Percentiles rank a stretch among this genome's conserved stretches.
Evolutionary conservation across 2,113 vertebrate genomes (phyloP).

Genomic region (Macquaria australasica): DNA sequence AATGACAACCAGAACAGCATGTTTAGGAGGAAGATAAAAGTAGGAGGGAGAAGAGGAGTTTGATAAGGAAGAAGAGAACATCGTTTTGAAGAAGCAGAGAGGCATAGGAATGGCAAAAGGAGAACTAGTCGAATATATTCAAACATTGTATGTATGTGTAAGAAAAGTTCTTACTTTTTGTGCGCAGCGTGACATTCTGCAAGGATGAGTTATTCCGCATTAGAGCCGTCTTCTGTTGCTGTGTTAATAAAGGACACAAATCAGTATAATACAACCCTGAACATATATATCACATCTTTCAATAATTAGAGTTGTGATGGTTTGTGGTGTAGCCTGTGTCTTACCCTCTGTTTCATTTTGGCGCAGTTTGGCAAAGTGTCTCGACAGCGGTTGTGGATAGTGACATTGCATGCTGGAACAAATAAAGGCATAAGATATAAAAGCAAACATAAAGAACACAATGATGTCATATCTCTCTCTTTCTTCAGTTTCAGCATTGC

Average conservation of each 20-base stretch:
- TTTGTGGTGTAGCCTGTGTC: constrained; percentile 18
- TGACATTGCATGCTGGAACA: constrained; percentile 91
- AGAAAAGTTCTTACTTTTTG: constrained; percentile 86
- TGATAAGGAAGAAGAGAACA: background rate
- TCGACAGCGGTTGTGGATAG: constrained; percentile 96
- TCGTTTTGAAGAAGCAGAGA: background rate
- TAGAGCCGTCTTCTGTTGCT: constrained; percentile 92
- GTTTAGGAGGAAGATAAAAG: background rate
- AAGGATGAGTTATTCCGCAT: constrained; percentile 89
- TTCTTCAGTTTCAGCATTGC: background rate
- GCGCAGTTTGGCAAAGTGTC: constrained; percentile 93
- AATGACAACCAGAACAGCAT: background rate
- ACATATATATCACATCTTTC: background rate
- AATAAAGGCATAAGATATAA: constrained; percentile 22
- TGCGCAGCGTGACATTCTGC: constrained; percentile 89
- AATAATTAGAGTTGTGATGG: background rate
- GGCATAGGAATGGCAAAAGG: background rate
- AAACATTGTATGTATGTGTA: background rate
- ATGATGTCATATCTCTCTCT: background rate
- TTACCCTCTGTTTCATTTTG: constrained; percentile 97
- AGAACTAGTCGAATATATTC: background rate
- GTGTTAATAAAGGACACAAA: constrained; percentile 44
- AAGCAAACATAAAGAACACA: background rate
- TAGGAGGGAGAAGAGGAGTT: background rate
- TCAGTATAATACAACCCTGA: background rate